phyloP scores from a whole-genome alignment of 2,113 vertebrate species.

The Dryoscopus gambensis region DNA sequence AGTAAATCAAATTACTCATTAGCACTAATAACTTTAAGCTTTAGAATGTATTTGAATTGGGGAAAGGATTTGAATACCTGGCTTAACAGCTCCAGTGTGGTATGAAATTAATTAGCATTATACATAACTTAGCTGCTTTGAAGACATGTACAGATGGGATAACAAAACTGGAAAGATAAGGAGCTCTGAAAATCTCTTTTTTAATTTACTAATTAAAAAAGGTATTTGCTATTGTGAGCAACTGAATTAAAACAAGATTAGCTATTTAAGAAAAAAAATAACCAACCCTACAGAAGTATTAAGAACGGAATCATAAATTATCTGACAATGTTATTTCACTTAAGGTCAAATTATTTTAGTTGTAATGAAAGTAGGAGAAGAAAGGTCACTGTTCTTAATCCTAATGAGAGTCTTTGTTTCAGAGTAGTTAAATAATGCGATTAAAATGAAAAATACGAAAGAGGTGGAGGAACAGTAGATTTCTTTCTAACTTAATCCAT shows the following conservation, averaged over 20 bases:
- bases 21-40: constrained; percentile 68
- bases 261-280: constrained; percentile 34
- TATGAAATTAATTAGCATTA: constrained; percentile 72
- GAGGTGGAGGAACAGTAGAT: background rate
- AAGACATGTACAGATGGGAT: constrained; percentile 57
- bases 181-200: constrained; percentile 51
- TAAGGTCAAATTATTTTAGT: constrained; percentile 39
- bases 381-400: background rate
- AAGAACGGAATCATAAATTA: constrained; percentile 31
- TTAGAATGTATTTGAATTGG: constrained; percentile 60
- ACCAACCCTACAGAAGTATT: constrained; percentile 19
- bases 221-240: constrained; percentile 50
- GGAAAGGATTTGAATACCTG: constrained; percentile 69
- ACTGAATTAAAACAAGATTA: constrained; percentile 62
- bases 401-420: background rate
- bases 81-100: constrained; percentile 59
- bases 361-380: background rate
- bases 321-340: constrained; percentile 44
- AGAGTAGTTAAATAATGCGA: background rate
- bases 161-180: constrained; percentile 67
- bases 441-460: background rate
- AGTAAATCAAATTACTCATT: constrained; percentile 72
- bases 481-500: background rate
- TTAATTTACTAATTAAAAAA: constrained; percentile 68
- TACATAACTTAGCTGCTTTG: constrained; percentile 62